Conservation (phyloP, 2,113 vertebrate species). For the Mastomys coucha region DNA sequence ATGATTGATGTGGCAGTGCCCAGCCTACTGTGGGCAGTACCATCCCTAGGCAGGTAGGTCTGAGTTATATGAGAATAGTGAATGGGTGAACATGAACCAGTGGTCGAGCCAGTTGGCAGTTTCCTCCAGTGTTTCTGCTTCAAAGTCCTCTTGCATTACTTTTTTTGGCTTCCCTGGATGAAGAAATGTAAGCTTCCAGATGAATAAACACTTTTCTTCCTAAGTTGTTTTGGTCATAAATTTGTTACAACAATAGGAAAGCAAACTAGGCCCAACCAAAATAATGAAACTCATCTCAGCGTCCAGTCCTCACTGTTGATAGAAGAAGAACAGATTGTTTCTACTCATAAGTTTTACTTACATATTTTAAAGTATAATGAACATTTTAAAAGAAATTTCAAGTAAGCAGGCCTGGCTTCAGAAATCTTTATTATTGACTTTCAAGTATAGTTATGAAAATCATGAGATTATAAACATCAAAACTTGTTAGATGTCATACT, state of each 20-base stretch:
- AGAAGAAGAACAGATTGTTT: neutral
- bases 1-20: neutral
- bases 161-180: neutral
- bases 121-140: neutral
- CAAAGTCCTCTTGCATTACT: neutral
- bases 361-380: neutral
- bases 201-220: neutral
- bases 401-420: neutral
- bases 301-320: neutral
- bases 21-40: neutral
- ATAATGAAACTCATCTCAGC: neutral
- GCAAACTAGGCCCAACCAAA: neutral
- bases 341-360: neutral
- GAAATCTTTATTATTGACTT: neutral
- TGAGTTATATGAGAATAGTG: neutral
- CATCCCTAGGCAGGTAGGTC: neutral
- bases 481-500: neutral
- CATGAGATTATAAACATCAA: neutral
- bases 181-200: neutral
- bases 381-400: conserved; percentile 10
- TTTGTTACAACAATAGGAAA: neutral
- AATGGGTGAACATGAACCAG: neutral
- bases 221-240: neutral
- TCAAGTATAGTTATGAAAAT: neutral
- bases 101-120: neutral